Evolutionary conservation across 2,888 invertebrate genomes (phyloP), one percentile per base, ranked within the genome.

Genomic region (Sinohyriopsis cumingii): DNA sequence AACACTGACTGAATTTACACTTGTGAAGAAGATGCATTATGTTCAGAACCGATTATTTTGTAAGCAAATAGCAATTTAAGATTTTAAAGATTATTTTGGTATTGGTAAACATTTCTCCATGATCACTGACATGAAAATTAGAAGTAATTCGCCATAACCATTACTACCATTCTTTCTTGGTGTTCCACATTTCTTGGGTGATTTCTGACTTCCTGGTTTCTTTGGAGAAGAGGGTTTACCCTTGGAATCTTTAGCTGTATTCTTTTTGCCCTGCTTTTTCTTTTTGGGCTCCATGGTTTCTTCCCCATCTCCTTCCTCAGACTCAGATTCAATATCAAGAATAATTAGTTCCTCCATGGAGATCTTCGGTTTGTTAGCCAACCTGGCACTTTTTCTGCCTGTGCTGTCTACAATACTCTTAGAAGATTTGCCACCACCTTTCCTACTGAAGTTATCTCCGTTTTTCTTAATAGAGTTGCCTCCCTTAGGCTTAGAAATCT

Each of bases 221-320:
- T 45, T 45, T 45, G 45, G 45, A 45, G 45, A 45, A 45, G 45
- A 45, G 45, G 45, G 15, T 45, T 45, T 33, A 33, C 33, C 33
- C 33, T 33, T 33, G 20, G 73, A 73, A 1, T 59, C 66, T 59
- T 61, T 67, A 5, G 56, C 60, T 5, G 65, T 63, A 25, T 65
- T 55, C 20, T 73, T 72, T 59, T 72, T 76, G 54, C 66, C 69
- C n/a, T 70, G 67, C 20, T 61, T 59, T 65, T 71, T 75, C 56
- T 55, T 62, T 55, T 68, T 74, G 22, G 64, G 73, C 12, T 59
- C 63, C 59, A 67, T 75, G 24, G 60, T 28, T 33, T 55, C 33
- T 19, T 68, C 72, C 15, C 28, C 59, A 55, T 67, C 63, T 6
- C 33, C 56, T 24, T 70, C 67, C 19, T 55, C 71, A 24, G 61